Base-by-base conservation (phyloP, 1,140 invertebrate genomes). In the Drosophila subpulchrella region DNA sequence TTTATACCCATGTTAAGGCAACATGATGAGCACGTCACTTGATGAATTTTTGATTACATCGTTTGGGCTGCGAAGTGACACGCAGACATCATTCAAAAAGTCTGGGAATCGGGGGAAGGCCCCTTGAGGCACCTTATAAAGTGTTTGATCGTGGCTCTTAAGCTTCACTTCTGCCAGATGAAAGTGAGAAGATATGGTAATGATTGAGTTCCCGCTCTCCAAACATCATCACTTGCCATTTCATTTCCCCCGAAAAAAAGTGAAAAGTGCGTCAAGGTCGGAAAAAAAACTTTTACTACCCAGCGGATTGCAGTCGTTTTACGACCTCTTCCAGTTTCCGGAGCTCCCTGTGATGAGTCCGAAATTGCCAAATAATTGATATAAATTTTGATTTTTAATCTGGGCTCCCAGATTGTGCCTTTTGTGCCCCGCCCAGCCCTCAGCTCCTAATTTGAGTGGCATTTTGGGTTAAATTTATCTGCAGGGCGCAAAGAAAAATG, bases 341-440 rank as follows among this genome's bases (percentile, higher is more conserved):
- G 13, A 57, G 38, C 46, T 51, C 17, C 20, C n/a, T 30, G 62
- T 72, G 81, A 88, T 82, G 75, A 54, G 62, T 53, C 53, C 60
- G 39, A 72, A 89, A 84, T 89, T 75, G 85, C 78, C 71, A 84
- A 84, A 90, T 89, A 90, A 89, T 89, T 89, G 74, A 61, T 81
- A 84, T 84, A 84, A 75, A 88, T 73, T 65, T 48, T 56, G 48
- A 51, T 41, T 72, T 61, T 70, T 62, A 47, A 58, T 51, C 41
- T 30, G 44, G 56, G 47, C 62, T 24, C 34, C 74, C 56, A 75
- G 71, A 41, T 63, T 10, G 30, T 76, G 65, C 66, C 61, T 58
- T 51, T 76, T 81, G 76, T 77, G 48, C 63, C 60, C 61, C 62
- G 60, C 74, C 74, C 70, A 51, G 67, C 70, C 71, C 50, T 75